Percentiles rank a stretch among this genome's conserved stretches.
Evolutionary conservation across 2,888 invertebrate species (phyloP).

Genomic region (Bibio marci): DNA sequence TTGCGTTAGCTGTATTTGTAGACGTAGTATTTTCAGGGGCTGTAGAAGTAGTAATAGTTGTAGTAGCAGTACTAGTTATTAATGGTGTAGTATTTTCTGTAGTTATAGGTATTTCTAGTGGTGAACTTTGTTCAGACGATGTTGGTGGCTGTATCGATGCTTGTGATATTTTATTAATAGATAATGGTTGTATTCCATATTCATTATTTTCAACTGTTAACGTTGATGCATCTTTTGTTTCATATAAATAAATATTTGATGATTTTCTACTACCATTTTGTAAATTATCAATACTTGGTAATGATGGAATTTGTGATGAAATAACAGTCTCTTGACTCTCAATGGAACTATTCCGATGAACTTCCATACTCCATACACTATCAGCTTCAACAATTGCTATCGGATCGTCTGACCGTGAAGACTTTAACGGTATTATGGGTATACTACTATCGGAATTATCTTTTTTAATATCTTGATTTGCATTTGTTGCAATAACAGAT

Average conservation of each 20-base stretch:
- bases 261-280: constrained; percentile 9
- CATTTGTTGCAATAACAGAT: constrained; percentile 9
- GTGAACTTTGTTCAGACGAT: not conserved
- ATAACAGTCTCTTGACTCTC: constrained; percentile 35
- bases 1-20: constrained; percentile 6
- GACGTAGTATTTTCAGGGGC: constrained; percentile 14
- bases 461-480: constrained; percentile 6
- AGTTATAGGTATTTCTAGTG: no score
- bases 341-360: constrained; percentile 26
- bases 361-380: constrained; percentile 22
- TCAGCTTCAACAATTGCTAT: constrained; percentile 3
- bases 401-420: constrained; percentile 30
- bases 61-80: not conserved
- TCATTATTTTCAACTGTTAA: no score
- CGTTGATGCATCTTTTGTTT: no score
- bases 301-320: constrained; percentile 15
- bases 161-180: not conserved
- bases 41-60: constrained; percentile 2
- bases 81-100: not conserved
- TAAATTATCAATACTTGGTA: not conserved
- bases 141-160: no score
- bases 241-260: constrained; percentile 13
- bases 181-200: constrained; percentile 14
- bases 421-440: constrained; percentile 35
- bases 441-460: constrained; percentile 38